A percentile compares a stretch with the other conserved stretches of the same genome.
Evolutionary conservation across 2,888 invertebrate genomes (phyloP).

Genomic region (Alviniconcha strummeri): DNA sequence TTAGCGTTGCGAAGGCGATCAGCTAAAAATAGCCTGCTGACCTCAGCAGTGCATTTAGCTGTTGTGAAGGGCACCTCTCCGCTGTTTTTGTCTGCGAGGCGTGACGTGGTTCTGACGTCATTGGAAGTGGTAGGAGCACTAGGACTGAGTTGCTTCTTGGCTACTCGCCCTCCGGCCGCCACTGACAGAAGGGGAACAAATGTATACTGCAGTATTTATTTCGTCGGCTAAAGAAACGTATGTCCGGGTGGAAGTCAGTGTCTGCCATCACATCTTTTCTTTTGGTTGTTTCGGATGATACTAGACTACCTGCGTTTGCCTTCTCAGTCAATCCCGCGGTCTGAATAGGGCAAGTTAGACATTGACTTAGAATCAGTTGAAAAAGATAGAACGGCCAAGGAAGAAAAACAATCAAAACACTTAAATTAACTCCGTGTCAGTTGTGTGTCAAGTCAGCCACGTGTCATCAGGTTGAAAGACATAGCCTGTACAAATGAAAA

Average conservation of each 20-base stretch:
- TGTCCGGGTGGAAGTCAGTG: not conserved
- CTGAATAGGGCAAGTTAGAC: too few species aligned
- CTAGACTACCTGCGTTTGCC: too few species aligned
- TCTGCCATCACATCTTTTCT: too few species aligned
- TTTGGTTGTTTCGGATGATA: too few species aligned
- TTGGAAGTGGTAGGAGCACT: not conserved
- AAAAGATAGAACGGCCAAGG: too few species aligned
- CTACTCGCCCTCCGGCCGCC: not conserved
- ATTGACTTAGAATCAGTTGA: too few species aligned
- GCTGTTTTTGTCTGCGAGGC: not conserved
- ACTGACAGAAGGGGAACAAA: not conserved
- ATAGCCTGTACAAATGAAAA: too few species aligned
- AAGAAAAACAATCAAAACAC: too few species aligned
- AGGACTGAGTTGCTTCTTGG: not conserved
- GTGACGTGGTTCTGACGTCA: not conserved
- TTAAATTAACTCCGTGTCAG: too few species aligned
- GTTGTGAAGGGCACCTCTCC: not conserved
- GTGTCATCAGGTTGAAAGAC: too few species aligned
- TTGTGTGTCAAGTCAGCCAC: too few species aligned
- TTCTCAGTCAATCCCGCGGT: too few species aligned
- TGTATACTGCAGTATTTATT: not conserved
- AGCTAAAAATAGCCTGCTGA: constrained; percentile 27
- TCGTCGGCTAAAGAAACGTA: not conserved
- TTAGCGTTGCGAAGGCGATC: constrained; percentile 29
- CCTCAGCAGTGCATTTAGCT: constrained; percentile 24